Conservation (phyloP, 30 jellyfish, hydroid and myxozoan genomes). For the Clytia hemisphaerica region DNA sequence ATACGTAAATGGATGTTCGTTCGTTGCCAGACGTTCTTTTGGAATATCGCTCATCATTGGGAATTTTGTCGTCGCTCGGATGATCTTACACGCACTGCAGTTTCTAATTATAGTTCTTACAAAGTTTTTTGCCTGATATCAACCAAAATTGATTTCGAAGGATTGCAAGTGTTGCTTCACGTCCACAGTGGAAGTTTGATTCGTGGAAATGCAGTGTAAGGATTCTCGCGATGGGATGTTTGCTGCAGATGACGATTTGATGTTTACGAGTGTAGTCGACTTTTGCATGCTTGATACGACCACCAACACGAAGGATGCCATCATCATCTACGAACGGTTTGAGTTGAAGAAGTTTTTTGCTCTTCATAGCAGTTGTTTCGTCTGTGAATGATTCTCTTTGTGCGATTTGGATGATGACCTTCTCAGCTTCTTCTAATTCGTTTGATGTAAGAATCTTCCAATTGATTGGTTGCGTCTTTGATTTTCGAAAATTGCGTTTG, state of each 20-base stretch:
- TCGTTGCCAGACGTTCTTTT: not conserved
- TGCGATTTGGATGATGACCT: no score
- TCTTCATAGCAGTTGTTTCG: not conserved
- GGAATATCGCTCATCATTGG: constrained; percentile 27
- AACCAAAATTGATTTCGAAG: constrained; percentile 16
- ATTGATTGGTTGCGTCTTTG: no score
- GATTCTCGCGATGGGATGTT: not conserved
- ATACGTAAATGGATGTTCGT: not conserved
- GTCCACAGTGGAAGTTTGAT: not conserved
- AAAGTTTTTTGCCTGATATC: not conserved
- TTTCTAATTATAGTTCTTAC: no score
- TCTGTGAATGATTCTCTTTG: not conserved
- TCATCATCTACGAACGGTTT: constrained; percentile 12
- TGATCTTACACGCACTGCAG: constrained; percentile 6
- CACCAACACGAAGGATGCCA: constrained; percentile 17
- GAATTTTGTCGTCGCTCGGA: not conserved
- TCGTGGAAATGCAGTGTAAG: not conserved
- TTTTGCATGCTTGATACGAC: constrained; percentile 1
- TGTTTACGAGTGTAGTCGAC: not conserved
- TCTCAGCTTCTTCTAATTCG: no score
- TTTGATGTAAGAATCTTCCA: no score
- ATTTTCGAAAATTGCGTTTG: no score
- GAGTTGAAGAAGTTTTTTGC: not conserved
- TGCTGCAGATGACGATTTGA: not conserved
- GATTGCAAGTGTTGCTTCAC: not conserved